Evolutionary conservation across 2,113 vertebrate genomes (phyloP).

Genomic region (Hystrix cristata): DNA sequence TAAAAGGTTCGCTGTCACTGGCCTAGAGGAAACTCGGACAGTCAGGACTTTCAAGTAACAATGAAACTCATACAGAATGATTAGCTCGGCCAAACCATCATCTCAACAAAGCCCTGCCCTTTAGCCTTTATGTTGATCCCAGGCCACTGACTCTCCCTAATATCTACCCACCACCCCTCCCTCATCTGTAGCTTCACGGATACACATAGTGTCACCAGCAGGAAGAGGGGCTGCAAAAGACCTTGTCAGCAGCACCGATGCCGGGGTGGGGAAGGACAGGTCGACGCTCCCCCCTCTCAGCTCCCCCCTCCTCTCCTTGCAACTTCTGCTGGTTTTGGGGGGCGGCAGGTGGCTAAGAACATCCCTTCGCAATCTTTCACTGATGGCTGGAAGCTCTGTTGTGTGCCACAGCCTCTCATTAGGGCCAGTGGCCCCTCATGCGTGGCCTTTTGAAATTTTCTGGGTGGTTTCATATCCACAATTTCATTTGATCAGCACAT

Average conservation of each 20-base stretch:
- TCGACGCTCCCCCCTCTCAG: not conserved
- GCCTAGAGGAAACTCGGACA: not conserved
- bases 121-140: slow-evolving; percentile 31
- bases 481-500: not conserved
- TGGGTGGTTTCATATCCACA: not conserved
- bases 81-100: not conserved
- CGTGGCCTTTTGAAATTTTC: not conserved
- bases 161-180: not conserved
- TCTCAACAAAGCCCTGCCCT: slow-evolving; percentile 8
- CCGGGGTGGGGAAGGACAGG: not conserved
- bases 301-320: not conserved
- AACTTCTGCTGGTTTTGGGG: not conserved
- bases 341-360: not conserved
- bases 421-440: not conserved
- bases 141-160: slow-evolving; percentile 1
- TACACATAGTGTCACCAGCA: not conserved
- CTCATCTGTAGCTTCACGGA: not conserved
- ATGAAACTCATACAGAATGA: not conserved
- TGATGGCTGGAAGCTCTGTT: not conserved
- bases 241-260: slow-evolving; percentile 26
- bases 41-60: slow-evolving; percentile 8
- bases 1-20: not conserved
- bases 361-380: not conserved
- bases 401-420: not conserved
- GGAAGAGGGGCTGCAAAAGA: slow-evolving; percentile 71